Evolutionary conservation across 2,888 invertebrate genomes (phyloP).

Genomic region (Aromia moschata): DNA sequence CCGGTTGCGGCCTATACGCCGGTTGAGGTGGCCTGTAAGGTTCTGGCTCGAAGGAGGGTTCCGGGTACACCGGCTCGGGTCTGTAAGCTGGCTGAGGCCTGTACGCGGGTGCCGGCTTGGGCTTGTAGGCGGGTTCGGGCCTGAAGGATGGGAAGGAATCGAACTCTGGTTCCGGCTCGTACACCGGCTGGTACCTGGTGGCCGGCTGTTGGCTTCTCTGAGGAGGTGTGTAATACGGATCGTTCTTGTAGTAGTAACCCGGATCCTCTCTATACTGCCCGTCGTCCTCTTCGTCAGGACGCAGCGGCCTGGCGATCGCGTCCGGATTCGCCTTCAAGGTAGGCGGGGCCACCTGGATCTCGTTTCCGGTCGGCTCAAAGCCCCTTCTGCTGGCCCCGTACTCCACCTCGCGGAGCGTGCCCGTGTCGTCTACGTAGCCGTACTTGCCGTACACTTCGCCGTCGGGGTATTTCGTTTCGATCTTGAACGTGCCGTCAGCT

Average conservation of each 20-base stretch:
- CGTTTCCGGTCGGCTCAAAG: conserved; percentile 80
- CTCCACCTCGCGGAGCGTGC: conserved; percentile 80
- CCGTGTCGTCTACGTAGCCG: conserved; percentile 85
- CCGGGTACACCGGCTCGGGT: conserved; percentile 53
- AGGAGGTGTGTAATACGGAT: conserved; percentile 53
- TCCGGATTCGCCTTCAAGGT: conserved; percentile 67
- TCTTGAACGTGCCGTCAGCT: conserved; percentile 87
- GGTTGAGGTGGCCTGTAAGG: conserved; percentile 39
- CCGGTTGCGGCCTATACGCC: conserved; percentile 50
- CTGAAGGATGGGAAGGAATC: conserved; percentile 16
- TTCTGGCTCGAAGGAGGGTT: conserved; percentile 52
- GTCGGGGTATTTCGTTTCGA: conserved; percentile 84
- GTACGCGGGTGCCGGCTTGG: conserved; percentile 49
- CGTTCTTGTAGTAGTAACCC: conserved; percentile 77
- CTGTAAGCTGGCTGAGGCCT: conserved; percentile 47
- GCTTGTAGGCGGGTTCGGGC: conserved; percentile 34
- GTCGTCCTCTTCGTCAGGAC: conserved; percentile 79
- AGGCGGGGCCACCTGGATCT: conserved; percentile 86
- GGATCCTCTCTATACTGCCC: conserved; percentile 89
- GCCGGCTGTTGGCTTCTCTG: conserved; percentile 37
- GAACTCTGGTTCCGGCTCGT: conserved; percentile 40
- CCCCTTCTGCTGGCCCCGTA: conserved; percentile 86
- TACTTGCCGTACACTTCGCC: conserved; percentile 90
- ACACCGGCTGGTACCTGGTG: conserved; percentile 43
- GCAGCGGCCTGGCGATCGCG: conserved; percentile 56